A percentile compares a stretch with the other conserved stretches of the same genome.
Evolutionary conservation across 2,113 vertebrate genomes (phyloP).

Genomic region (Lethenteron reissneri): DNA sequence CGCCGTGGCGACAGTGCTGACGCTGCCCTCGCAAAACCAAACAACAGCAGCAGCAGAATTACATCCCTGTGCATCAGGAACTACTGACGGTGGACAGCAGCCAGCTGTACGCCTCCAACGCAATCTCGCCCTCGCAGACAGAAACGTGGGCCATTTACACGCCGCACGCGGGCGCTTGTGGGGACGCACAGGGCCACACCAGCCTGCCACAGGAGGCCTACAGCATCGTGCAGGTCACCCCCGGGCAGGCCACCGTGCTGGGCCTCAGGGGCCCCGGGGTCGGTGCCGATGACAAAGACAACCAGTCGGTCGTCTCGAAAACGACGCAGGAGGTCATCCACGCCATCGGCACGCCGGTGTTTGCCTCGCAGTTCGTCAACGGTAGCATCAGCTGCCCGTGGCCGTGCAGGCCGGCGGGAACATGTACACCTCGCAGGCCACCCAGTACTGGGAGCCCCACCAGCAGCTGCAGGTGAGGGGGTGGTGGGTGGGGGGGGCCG

Average conservation of each 20-base stretch:
- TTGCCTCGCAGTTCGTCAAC: conserved; percentile 98
- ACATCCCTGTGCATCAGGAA: conserved; percentile 80
- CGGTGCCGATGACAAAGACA: conserved; percentile 59
- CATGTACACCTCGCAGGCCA: conserved; percentile 52
- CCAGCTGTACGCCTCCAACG: conserved; percentile 83
- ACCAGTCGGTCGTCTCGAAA: conserved; percentile 40
- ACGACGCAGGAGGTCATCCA: conserved; percentile 89
- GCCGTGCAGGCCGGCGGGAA: conserved; percentile 88
- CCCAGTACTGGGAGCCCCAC: conserved; percentile 87
- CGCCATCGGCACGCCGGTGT: conserved; percentile 62
- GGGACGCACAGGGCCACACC: conserved; percentile 78
- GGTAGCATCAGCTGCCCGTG: conserved; percentile 99
- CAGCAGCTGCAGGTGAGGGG: conserved; percentile 70
- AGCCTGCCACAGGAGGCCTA: conserved; percentile 94
- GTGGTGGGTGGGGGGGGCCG: conserved; percentile 17
- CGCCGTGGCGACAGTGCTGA: conserved; percentile 68
- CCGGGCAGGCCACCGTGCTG: conserved; percentile 34
- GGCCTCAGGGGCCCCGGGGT: conserved; percentile 30
- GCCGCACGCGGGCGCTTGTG: conserved; percentile 51
- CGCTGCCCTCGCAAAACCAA: conserved; percentile 49
- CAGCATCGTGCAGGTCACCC: conserved; percentile 60
- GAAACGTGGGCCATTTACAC: conserved; percentile 99
- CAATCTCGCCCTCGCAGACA: conserved; percentile 86
- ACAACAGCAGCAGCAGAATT: conserved; percentile 40
- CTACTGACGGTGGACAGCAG: conserved; percentile 92